Evolutionary conservation across 2,113 vertebrate species (phyloP).

Genomic region (Apodemus speciosus): DNA sequence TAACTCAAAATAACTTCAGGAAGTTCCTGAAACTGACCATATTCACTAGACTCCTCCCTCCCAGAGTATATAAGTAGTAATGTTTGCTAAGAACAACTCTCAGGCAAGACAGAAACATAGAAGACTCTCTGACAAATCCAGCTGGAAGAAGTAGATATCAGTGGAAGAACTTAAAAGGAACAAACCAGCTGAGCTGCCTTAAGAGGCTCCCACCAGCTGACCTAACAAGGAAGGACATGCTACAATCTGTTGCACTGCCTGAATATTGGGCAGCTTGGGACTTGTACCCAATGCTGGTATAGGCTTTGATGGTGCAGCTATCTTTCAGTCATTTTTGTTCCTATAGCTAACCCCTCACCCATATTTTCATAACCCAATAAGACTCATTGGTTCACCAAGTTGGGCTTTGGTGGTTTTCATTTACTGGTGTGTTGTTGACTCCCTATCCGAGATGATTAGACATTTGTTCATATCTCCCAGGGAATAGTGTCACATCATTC

Average conservation of each 20-base stretch:
- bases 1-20: not conserved
- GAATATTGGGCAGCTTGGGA: not conserved
- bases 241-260: not conserved
- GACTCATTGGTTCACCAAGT: not conserved
- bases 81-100: too few species aligned
- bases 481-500: not conserved
- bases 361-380: not conserved
- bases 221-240: not conserved
- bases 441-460: not conserved
- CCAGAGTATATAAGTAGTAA: not conserved
- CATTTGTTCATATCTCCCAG: not conserved
- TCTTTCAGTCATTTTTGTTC: not conserved
- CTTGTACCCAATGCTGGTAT: not conserved
- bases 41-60: not conserved
- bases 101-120: not conserved
- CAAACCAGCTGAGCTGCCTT: not conserved
- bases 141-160: not conserved
- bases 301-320: not conserved
- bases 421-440: not conserved
- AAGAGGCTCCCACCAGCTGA: not conserved
- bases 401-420: not conserved
- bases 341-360: not conserved
- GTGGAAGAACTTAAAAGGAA: not conserved
- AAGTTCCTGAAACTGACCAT: not conserved
- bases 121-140: not conserved